Base-by-base conservation (phyloP, 2,113 vertebrate species). In the Cariama cristata region DNA sequence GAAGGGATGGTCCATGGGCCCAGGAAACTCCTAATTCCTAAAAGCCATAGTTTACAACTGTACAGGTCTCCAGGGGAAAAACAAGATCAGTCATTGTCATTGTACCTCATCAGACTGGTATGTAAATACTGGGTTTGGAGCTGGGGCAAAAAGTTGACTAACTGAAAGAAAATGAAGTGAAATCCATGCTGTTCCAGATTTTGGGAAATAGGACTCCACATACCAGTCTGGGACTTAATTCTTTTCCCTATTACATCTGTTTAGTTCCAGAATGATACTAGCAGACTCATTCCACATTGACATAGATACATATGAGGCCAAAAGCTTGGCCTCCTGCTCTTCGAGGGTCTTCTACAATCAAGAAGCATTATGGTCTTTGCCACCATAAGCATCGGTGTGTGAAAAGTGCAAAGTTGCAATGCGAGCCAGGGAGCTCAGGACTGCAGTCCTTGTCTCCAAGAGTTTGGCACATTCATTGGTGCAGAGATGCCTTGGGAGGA, bases 301-400 rank as follows among this genome's bases (percentile, higher is more conserved):
- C 56, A 45, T 8, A 14, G 30, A 12, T 12, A 21, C 22, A 22
- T 11, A 38, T 1, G 52, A 94, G 42, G 47, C 49, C 67, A 80
- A 72, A n/a, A 66, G 26, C 35, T 81, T 55, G 23, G 18, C 3
- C 55, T 50, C 52, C 33, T 80, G 56, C 30, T 63, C 72, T 21
- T n/a, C 0, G 0, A 81, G 40, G 14, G 14, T 38, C 45, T 16
- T 12, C 40, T 60, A n/a, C 88, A 62, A 32, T 11, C 72, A 17
- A 52, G 76, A 63, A 84, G 32, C 35, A 12, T 38, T 15, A 7
- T 4, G 35, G 69, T 44, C 73, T 56, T 82, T 58, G 40, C 44
- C 44, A 38, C 64, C 77, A 22, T 5, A 21, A 56, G 12, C 55
- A 49, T 3, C 0, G 0, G 26, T 7, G 21, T 52, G 35, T 27